A percentile compares a stretch with the other conserved stretches of the same genome.
phyloP scores from a whole-genome alignment of 2,113 vertebrate species.

The Austrofundulus limnaeus region DNA sequence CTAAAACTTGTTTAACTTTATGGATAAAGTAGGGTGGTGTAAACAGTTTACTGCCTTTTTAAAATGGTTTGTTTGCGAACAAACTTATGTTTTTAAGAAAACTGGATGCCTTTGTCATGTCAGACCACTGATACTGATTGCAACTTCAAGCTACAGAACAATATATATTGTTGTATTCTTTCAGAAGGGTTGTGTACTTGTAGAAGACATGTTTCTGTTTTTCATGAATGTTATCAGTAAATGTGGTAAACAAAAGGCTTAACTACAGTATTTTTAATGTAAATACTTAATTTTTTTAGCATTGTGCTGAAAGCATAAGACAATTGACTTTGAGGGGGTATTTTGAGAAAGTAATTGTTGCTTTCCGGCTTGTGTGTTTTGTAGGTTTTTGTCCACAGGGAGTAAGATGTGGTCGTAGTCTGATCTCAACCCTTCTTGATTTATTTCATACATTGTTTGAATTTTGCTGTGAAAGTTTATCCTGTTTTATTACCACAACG shows the following conservation, averaged over 20 bases:
- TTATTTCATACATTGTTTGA: background rate
- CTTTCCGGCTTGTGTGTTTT: background rate
- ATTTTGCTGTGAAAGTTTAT: background rate
- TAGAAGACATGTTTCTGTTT: background rate
- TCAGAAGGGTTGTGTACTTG: slow-evolving; percentile 7
- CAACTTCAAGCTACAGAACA: slow-evolving; percentile 29
- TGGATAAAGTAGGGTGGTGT: no score
- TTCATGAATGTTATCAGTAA: background rate
- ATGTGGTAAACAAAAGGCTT: no score
- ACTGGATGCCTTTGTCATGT: background rate
- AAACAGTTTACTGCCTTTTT: background rate
- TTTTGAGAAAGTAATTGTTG: background rate
- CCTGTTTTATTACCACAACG: background rate
- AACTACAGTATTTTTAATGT: no score
- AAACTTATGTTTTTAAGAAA: slow-evolving; percentile 50
- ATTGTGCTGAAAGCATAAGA: background rate
- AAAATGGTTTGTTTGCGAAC: background rate
- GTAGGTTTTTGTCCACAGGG: background rate
- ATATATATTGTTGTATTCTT: slow-evolving; percentile 14
- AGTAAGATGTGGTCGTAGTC: background rate
- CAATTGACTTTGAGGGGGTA: background rate
- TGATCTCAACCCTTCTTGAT: background rate
- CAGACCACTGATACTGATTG: slow-evolving; percentile 12
- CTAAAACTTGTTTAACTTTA: no score
- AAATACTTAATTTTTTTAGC: no score